phyloP scores from a whole-genome alignment of 2,797 vertebrate species.

The Sebastes matsubarae region DNA sequence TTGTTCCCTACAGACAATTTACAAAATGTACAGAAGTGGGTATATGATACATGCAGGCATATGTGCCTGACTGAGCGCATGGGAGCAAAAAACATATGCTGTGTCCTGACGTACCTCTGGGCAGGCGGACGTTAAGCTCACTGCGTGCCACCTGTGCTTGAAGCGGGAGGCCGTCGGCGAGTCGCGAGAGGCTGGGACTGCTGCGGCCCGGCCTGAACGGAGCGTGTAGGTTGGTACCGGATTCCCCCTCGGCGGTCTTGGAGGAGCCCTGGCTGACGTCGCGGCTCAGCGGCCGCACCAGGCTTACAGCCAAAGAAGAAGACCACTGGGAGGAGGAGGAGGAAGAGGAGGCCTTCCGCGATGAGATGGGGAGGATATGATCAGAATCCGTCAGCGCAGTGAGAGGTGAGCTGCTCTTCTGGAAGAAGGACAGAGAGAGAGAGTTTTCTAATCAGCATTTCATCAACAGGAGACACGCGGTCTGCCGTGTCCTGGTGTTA shows the following conservation, averaged over 20 bases:
- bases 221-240: conserved; percentile 45
- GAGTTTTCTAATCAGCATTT: conserved; percentile 17
- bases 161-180: conserved; percentile 75
- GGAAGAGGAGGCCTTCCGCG: conserved; percentile 79
- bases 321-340: conserved; percentile 79
- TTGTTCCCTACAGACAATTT: no score
- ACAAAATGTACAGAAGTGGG: not conserved
- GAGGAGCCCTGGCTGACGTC: conserved; percentile 71
- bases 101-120: conserved; percentile 73
- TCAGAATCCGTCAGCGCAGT: conserved; percentile 53
- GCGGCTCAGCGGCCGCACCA: conserved; percentile 72
- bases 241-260: conserved; percentile 65
- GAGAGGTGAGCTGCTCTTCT: conserved; percentile 71
- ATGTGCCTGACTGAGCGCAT: not conserved
- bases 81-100: not conserved
- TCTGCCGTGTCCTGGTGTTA: not conserved
- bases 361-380: conserved; percentile 66
- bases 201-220: conserved; percentile 73
- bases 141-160: conserved; percentile 88
- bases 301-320: conserved; percentile 75
- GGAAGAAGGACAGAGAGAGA: conserved; percentile 27
- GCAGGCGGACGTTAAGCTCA: conserved; percentile 84
- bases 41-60: not conserved
- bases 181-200: conserved; percentile 63
- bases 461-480: not conserved